Conservation (phyloP, 30 jellyfish, hydroid and myxozoan species). For the Morbakka virulenta region DNA sequence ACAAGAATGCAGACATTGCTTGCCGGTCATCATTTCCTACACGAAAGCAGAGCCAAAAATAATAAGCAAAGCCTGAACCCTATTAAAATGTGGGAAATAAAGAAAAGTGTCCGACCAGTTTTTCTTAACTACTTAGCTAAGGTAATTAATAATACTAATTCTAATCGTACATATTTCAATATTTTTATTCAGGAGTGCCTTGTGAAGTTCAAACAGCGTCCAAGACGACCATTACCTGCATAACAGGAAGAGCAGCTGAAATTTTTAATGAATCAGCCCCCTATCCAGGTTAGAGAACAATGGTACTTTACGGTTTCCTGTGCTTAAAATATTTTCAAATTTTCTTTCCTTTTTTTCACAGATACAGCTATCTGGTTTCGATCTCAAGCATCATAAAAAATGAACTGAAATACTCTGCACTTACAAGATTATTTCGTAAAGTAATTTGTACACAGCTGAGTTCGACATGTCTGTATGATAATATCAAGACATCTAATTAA, state of each 20-base stretch:
- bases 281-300: constrained; percentile 86
- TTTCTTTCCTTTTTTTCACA: background rate
- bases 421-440: background rate
- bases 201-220: constrained; percentile 54
- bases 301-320: background rate
- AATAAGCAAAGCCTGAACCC: too few relatives aligned
- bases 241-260: constrained; percentile 62
- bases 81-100: too few relatives aligned
- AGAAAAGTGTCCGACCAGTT: too few relatives aligned
- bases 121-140: too few relatives aligned
- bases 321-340: background rate
- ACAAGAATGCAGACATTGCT: too few relatives aligned
- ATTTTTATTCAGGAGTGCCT: constrained; percentile 47
- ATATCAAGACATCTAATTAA: too few relatives aligned
- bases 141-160: too few relatives aligned
- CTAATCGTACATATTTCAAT: background rate
- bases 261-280: constrained; percentile 49
- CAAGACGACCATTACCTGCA: constrained; percentile 54
- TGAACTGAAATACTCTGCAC: background rate
- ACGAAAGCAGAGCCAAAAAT: too few relatives aligned
- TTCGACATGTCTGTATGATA: too few relatives aligned
- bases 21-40: too few relatives aligned
- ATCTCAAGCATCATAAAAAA: background rate
- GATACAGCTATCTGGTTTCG: background rate
- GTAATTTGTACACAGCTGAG: too few relatives aligned